Conservation (phyloP, 1,140 invertebrate genomes). For the Physella acuta region DNA sequence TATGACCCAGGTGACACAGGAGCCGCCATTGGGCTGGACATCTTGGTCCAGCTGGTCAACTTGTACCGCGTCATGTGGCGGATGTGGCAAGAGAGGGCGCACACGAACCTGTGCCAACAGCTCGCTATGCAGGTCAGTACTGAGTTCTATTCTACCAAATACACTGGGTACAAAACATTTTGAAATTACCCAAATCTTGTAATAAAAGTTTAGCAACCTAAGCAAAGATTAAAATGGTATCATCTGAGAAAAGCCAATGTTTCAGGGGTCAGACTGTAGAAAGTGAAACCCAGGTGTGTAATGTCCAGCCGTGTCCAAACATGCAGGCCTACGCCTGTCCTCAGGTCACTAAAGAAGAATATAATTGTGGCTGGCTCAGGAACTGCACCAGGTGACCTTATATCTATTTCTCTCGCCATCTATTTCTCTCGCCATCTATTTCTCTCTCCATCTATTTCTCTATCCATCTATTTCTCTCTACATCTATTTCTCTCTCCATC, state of each 20-base stretch:
- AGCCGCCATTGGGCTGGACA: constrained; percentile 26
- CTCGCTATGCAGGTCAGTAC: constrained; percentile 32
- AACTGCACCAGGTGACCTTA: constrained; percentile 26
- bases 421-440: too few relatives aligned
- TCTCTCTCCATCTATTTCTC: too few relatives aligned
- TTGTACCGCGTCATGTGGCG: constrained; percentile 36
- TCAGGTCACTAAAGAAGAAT: constrained; percentile 14
- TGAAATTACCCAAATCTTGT: too few relatives aligned
- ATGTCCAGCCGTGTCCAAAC: constrained; percentile 24
- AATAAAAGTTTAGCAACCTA: too few relatives aligned
- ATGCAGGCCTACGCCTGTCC: constrained; percentile 12
- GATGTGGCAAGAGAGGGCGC: constrained; percentile 35
- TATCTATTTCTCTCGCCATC: too few relatives aligned
- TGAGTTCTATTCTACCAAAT: neutral
- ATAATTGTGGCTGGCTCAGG: constrained; percentile 25
- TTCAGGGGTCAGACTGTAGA: constrained; percentile 17
- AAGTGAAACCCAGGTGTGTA: constrained; percentile 23
- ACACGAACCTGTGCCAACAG: constrained; percentile 28
- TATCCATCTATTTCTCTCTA: too few relatives aligned
- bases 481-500: too few relatives aligned
- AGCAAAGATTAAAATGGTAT: too few relatives aligned
- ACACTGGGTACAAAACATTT: neutral
- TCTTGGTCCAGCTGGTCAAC: constrained; percentile 32
- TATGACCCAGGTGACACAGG: constrained; percentile 21
- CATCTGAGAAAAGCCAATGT: neutral